phyloP scores from a whole-genome alignment of 2,888 invertebrate genomes.

The Allophyes oxyacanthae region DNA sequence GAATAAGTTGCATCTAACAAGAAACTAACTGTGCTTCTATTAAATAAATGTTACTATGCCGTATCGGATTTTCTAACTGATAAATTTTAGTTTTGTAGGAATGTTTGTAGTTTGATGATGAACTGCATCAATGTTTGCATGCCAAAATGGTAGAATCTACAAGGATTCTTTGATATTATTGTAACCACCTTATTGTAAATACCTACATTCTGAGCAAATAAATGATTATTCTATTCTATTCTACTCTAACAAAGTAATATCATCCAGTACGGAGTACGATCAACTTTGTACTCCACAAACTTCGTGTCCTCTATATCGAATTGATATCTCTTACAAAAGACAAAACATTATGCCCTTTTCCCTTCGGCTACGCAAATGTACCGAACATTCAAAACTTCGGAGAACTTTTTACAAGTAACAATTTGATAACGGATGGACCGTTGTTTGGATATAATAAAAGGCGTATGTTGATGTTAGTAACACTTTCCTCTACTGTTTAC shows the following conservation, averaged over 20 bases:
- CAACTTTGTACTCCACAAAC: conserved; percentile 44
- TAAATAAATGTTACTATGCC: no score
- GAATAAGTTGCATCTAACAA: no score
- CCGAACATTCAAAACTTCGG: conserved; percentile 36
- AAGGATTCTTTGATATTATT: no score
- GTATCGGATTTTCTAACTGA: no score
- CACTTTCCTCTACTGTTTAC: conserved; percentile 7
- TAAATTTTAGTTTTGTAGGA: no score
- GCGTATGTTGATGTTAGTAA: conserved; percentile 7
- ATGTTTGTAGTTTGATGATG: no score
- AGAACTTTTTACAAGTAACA: conserved; percentile 45
- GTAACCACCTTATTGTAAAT: no score
- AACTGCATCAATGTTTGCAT: no score
- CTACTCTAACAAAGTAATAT: not conserved
- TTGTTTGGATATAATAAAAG: conserved; percentile 5
- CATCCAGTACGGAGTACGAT: not conserved
- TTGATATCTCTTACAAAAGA: conserved; percentile 55
- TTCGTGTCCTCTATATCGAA: conserved; percentile 48
- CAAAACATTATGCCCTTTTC: conserved; percentile 56
- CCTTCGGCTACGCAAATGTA: conserved; percentile 48
- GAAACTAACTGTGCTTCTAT: no score
- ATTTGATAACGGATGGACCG: conserved; percentile 31
- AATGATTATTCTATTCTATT: no score
- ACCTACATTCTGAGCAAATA: no score
- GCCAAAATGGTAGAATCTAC: no score